Evolutionary conservation across 2,888 invertebrate genomes (phyloP).

Genomic region (Tetragnatha montana): DNA sequence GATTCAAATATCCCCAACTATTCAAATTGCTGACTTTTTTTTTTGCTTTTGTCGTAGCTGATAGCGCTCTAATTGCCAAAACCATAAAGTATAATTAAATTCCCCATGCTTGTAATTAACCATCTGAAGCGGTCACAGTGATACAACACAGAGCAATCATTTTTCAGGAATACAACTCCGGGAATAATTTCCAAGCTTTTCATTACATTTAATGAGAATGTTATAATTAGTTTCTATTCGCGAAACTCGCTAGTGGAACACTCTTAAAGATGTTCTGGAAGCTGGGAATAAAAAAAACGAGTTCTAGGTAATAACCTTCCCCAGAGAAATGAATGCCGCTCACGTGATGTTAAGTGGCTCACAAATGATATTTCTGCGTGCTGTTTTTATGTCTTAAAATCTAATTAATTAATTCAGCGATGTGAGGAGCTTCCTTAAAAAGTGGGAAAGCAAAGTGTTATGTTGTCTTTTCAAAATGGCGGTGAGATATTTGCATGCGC

Average conservation of each 20-base stretch:
- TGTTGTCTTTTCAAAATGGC: too few species aligned
- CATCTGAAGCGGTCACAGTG: not conserved
- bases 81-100: not conserved
- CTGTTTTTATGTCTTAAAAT: not conserved
- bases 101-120: conserved; percentile 16
- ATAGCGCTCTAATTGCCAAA: not conserved
- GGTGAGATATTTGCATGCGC: too few species aligned
- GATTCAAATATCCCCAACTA: not conserved
- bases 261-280: not conserved
- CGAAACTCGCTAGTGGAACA: not conserved
- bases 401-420: not conserved
- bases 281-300: not conserved
- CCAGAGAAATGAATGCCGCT: not conserved
- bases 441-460: not conserved
- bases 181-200: not conserved
- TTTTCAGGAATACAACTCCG: not conserved
- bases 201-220: not conserved
- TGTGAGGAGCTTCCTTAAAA: not conserved
- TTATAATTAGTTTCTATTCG: not conserved
- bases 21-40: not conserved
- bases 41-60: not conserved
- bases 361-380: conserved; percentile 4
- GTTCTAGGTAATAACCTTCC: not conserved
- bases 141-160: not conserved
- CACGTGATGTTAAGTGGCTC: conserved; percentile 4